Conservation (phyloP, 2,113 vertebrate genomes). For the Silurus glanis region DNA sequence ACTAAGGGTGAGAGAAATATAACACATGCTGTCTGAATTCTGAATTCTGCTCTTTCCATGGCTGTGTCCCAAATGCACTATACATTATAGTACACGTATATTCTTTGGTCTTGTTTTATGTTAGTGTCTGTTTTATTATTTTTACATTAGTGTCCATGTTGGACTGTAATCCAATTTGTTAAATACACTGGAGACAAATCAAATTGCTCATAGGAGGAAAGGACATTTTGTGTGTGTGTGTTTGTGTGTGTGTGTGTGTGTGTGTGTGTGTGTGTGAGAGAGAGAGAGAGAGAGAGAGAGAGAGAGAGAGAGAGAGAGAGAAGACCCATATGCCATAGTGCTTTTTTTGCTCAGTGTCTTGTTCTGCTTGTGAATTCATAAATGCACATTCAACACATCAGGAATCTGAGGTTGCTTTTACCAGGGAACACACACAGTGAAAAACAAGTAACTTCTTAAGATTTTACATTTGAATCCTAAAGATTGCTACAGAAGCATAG, state of each 20-base stretch:
- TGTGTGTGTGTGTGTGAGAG: not conserved
- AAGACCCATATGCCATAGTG: too few species aligned
- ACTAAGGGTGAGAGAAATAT: not conserved
- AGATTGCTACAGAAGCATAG: too few species aligned
- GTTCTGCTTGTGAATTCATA: not conserved
- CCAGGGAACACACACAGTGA: too few species aligned
- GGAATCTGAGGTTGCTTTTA: too few species aligned
- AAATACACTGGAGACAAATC: slow-evolving; percentile 94
- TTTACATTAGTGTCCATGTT: slow-evolving; percentile 84
- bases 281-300: not conserved
- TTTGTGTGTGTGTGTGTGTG: not conserved
- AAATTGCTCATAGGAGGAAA: slow-evolving; percentile 94
- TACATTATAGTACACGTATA: not conserved
- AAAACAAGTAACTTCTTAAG: too few species aligned
- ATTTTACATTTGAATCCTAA: too few species aligned
- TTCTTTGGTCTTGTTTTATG: not conserved
- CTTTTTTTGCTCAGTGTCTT: too few species aligned
- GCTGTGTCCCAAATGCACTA: not conserved
- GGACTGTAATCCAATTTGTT: slow-evolving; percentile 95
- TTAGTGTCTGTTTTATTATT: slow-evolving; percentile 45
- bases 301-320: not conserved
- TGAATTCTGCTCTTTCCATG: not conserved
- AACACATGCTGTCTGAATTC: not conserved
- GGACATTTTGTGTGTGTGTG: slow-evolving; percentile 60
- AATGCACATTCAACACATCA: not conserved